phyloP scores from a whole-genome alignment of 1,140 invertebrate species.

The Saccostrea cuccullata region DNA sequence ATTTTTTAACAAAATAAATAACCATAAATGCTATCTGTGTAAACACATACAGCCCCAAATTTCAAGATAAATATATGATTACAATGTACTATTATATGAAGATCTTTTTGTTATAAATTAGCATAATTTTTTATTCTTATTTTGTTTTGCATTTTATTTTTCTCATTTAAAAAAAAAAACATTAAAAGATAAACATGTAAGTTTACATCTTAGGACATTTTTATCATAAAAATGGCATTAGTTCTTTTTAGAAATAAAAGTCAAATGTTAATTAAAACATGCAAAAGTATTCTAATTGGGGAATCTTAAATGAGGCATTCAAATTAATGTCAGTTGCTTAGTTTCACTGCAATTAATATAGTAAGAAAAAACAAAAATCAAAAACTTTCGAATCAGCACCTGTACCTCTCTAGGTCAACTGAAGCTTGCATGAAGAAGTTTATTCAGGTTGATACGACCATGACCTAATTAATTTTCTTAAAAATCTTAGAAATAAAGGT shows the following conservation, averaged over 20 bases:
- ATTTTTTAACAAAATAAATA: conserved; percentile 8
- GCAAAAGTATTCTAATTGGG: not conserved
- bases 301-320: conserved; percentile 13
- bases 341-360: not conserved
- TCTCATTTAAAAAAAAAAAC: not conserved
- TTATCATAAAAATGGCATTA: not conserved
- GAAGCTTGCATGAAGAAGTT: not conserved
- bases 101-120: not conserved
- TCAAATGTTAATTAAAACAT: conserved; percentile 26
- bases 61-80: not conserved
- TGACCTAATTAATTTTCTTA: conserved; percentile 26
- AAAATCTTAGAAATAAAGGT: not conserved
- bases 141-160: not conserved
- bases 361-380: not conserved
- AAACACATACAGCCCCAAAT: not conserved
- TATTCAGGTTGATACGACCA: not conserved
- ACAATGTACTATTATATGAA: not conserved
- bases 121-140: not conserved
- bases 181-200: not conserved
- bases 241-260: not conserved
- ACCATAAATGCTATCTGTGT: not conserved
- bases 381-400: not conserved
- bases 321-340: not conserved
- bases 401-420: conserved; percentile 6
- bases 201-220: not conserved